Evolutionary conservation across 2,113 vertebrate genomes (phyloP), one percentile per base, ranked within the genome.

Genomic region (Rhynchopsitta pachyrhyncha): DNA sequence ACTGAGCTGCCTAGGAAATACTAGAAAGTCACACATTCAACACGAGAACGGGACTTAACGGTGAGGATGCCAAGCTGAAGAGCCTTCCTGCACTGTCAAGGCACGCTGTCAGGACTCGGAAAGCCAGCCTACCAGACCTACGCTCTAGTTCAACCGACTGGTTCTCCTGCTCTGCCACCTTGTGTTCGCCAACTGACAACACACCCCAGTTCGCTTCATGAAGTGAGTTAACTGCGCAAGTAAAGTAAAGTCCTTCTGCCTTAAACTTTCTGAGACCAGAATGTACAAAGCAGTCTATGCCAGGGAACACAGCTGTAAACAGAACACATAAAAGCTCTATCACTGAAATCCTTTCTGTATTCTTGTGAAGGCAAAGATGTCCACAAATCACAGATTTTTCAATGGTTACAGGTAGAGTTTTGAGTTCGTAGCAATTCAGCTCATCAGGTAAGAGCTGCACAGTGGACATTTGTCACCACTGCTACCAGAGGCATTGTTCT

Each of bases 71-170:
- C 31, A 22, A 60, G 60, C 41, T 74, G 47, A 33, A 68, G 50
- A 60, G 63, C 31, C 11, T 39, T 73, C 19, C 25, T 41, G 52
- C 57, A 3, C 42, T 15, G 6, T 17, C 70, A 75, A 75, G 42
- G 53, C 23, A 17, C 20, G 1, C 2, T 22, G 52, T 2, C 59
- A 44, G 37, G 31, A 70, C 37, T 11, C 0, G 0, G 62, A 53
- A 47, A 52, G 31, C 16, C 44, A 47, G 39, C 20, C 20, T 25
- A 4, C 11, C 27, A 63, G 31, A 11, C 2, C 12, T 3, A 3
- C 3, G 3, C 10, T 9, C 53, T 11, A 5, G 12, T 15, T 7
- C 35, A 18, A 7, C 16, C 2, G 4, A 2, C 18, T 4, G 60
- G 19, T 41, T 0, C 11, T 23, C 16, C 63, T 27, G 74, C 66